Conservation (phyloP, 2,113 vertebrate species). For the Ciconia boyciana region DNA sequence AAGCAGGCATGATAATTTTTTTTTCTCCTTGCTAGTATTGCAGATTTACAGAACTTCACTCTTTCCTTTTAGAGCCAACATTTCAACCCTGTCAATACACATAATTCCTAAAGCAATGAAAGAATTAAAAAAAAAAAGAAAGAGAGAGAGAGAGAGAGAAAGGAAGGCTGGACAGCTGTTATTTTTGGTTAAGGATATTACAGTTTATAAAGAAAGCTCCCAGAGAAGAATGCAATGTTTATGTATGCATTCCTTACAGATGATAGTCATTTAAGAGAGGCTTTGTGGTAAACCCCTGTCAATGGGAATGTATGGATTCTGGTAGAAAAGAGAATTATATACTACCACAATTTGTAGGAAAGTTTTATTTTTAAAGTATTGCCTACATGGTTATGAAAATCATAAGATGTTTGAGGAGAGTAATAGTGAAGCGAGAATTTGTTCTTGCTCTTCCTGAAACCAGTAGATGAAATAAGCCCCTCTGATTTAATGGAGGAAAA, state of each 20-base stretch:
- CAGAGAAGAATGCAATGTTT: constrained; percentile 44
- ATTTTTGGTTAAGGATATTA: constrained; percentile 52
- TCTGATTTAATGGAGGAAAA: not conserved
- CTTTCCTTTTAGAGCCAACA: not conserved
- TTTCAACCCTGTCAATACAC: not conserved
- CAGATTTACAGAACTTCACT: not conserved
- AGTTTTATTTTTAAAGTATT: constrained; percentile 53
- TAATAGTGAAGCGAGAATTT: not conserved
- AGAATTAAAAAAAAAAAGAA: not conserved
- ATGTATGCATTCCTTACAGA: constrained; percentile 45
- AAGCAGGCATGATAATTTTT: not conserved
- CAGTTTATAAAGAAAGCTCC: constrained; percentile 32
- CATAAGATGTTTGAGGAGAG: not conserved
- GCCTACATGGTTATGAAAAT: not conserved
- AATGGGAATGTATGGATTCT: constrained; percentile 34
- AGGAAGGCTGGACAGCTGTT: constrained; percentile 14
- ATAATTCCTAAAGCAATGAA: not conserved
- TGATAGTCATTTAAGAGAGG: constrained; percentile 30
- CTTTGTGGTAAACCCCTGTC: constrained; percentile 44
- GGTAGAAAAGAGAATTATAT: constrained; percentile 5
- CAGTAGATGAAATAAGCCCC: not conserved
- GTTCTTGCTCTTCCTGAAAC: not conserved
- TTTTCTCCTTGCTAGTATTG: not conserved
- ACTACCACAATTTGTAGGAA: not conserved
- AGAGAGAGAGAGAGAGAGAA: not conserved